Evolutionary conservation across 2,113 vertebrate species (phyloP), one percentile per base, ranked within the genome.

Genomic region (Lophius piscatorius): DNA sequence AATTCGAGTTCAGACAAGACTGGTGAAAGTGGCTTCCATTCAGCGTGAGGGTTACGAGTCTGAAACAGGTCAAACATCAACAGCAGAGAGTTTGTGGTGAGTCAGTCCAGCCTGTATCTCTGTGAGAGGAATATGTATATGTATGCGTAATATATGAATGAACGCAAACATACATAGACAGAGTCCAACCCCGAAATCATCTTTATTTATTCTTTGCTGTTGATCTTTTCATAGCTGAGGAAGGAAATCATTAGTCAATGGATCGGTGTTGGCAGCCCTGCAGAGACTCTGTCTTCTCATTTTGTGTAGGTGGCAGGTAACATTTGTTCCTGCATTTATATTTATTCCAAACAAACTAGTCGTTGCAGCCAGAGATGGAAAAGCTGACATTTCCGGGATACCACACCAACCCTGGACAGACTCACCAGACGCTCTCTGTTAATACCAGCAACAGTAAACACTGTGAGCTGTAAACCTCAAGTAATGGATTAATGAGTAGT

Each of bases 301-400:
- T 56, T 51, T 52, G 57, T 45, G 67, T 67, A 64, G 70, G 75
- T 58, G 63, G 78, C 38, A 65, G 50, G 63, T 55, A 72, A 31
- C 55, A 21, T 39, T n/a, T 41, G 40, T 29, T 45, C 45, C 50
- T 55, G 57, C 50, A 64, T 81, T 64, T 77, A 78, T 66, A 63
- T 87, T 74, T 76, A 62, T 65, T 50, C 40, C 65, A 76, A 78
- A 81, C 44, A 77, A 73, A 42, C 21, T 63, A 24, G 42, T 29
- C 24, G 54, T 57, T 42, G 44, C 45, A 50, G 74, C 70, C 50
- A 74, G 71, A 78, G 68, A 75, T 65, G 74, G 74, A 65, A 74
- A 64, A 49, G 50, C 52, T 41, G 58, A 42, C 47, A 41, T 58
- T 63, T 77, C 62, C 72, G 57, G 59, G 50, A 35, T 63, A 66